Evolutionary conservation across 2,888 invertebrate species (phyloP).

Genomic region (Drosophila rellima): DNA sequence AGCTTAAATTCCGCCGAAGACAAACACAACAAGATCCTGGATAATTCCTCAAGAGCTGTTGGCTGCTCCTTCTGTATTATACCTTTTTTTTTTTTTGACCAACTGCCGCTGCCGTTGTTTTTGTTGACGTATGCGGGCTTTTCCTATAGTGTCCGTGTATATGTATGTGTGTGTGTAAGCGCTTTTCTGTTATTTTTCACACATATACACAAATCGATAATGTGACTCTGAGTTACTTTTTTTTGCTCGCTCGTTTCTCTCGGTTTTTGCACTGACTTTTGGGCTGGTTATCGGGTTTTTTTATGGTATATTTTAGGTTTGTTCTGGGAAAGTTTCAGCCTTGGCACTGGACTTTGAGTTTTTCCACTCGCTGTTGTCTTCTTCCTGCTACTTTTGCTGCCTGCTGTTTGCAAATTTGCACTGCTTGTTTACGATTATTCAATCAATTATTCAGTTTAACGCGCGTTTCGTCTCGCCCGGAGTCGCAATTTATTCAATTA

Average conservation of each 20-base stretch:
- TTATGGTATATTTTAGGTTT: slow-evolving; percentile 6
- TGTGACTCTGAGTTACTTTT: slow-evolving; percentile 46
- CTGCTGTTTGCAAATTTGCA: slow-evolving; percentile 33
- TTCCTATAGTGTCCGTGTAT: slow-evolving; percentile 6
- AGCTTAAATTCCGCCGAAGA: slow-evolving; percentile 37
- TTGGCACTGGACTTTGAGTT: slow-evolving; percentile 62
- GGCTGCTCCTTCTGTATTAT: slow-evolving; percentile 11
- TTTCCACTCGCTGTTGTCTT: slow-evolving; percentile 8
- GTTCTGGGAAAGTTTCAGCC: slow-evolving; percentile 53
- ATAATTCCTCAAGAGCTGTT: slow-evolving; percentile 54
- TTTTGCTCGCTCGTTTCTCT: slow-evolving; percentile 39
- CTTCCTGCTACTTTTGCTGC: slow-evolving; percentile 12
- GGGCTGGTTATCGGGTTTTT: slow-evolving; percentile 20
- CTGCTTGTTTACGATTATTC: slow-evolving; percentile 66
- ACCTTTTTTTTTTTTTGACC: slow-evolving; percentile 16
- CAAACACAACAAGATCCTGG: slow-evolving; percentile 48
- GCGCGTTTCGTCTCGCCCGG: slow-evolving; percentile 48
- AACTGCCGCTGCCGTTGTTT: slow-evolving; percentile 40
- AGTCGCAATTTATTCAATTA: slow-evolving; percentile 49
- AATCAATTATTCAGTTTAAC: slow-evolving; percentile 72
- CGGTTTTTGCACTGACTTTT: slow-evolving; percentile 18
- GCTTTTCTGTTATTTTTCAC: slow-evolving; percentile 74
- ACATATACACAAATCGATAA: slow-evolving; percentile 82
- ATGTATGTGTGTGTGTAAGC: slow-evolving; percentile 49
- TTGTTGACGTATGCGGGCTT: slow-evolving; percentile 58